Evolutionary conservation across 2,797 vertebrate genomes (phyloP).

Genomic region (Spatula versicolor): DNA sequence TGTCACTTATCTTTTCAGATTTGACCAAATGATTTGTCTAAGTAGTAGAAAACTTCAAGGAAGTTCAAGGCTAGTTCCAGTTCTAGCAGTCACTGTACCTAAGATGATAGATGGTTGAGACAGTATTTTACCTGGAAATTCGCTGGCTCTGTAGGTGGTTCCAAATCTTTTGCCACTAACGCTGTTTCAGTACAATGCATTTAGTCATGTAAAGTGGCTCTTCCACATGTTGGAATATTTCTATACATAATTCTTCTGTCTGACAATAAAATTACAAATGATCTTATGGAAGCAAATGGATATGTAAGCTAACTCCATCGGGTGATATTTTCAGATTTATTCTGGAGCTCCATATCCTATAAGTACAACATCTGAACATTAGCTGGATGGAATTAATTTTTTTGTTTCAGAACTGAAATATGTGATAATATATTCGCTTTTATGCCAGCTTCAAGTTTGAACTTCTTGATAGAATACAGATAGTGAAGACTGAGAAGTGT

Average conservation of each 20-base stretch:
- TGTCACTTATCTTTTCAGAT: not conserved
- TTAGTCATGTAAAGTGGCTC: not conserved
- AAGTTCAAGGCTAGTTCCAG: not conserved
- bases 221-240: not conserved
- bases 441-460: not conserved
- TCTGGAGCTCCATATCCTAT: not conserved
- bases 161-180: not conserved
- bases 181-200: not conserved
- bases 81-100: not conserved
- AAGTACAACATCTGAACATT: not conserved
- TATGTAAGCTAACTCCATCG: not conserved
- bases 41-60: not conserved
- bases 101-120: not conserved
- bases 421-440: not conserved
- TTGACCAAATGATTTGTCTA: not conserved
- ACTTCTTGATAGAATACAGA: not conserved
- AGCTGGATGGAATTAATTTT: not conserved
- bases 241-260: not conserved
- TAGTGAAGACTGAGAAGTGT: not conserved
- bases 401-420: not conserved
- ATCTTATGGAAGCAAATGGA: not conserved
- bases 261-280: not conserved
- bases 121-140: not conserved
- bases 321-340: not conserved
- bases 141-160: not conserved